These are phyloP conservation scores for Passer domesticus DNA, from an alignment of 2,113 vertebrate species.

Conservation along the genomic window DNA sequence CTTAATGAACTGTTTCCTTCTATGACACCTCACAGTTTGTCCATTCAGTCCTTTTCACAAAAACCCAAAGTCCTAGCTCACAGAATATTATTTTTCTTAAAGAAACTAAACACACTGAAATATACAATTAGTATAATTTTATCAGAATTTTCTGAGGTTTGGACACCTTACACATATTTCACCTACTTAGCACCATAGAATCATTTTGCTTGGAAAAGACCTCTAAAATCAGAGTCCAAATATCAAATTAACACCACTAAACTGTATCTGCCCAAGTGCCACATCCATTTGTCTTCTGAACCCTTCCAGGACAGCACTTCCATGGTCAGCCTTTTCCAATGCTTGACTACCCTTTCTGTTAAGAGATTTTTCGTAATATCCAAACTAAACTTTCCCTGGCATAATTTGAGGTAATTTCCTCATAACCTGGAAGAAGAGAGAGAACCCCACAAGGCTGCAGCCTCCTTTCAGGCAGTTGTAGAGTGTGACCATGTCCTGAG, in stretches of 20 bases:
- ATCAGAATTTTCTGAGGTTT: not conserved
- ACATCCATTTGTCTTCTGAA: not conserved
- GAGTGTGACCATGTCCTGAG: not conserved
- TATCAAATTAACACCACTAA: not conserved
- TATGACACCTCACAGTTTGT: not conserved
- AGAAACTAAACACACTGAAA: not conserved
- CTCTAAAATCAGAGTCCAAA: not conserved
- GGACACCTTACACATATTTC: not conserved
- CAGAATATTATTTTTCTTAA: not conserved
- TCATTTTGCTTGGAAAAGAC: not conserved
- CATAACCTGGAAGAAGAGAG: not conserved
- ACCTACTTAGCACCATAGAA: not conserved
- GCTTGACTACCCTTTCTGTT: accelerated
- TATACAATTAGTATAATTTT: not conserved
- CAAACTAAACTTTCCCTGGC: not conserved
- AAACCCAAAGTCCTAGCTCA: not conserved
- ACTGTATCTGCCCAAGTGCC: not conserved
- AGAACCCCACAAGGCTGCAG: not conserved
- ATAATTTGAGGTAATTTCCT: not conserved
- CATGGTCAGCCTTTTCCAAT: not conserved
- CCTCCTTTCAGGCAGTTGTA: not conserved
- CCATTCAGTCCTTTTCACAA: not conserved
- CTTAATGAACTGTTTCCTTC: not conserved
- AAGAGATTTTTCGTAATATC: not conserved
- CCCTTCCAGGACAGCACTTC: not conserved